Evolutionary conservation across 2,888 invertebrate genomes (phyloP).

Genomic region (Sicus ferrugineus): DNA sequence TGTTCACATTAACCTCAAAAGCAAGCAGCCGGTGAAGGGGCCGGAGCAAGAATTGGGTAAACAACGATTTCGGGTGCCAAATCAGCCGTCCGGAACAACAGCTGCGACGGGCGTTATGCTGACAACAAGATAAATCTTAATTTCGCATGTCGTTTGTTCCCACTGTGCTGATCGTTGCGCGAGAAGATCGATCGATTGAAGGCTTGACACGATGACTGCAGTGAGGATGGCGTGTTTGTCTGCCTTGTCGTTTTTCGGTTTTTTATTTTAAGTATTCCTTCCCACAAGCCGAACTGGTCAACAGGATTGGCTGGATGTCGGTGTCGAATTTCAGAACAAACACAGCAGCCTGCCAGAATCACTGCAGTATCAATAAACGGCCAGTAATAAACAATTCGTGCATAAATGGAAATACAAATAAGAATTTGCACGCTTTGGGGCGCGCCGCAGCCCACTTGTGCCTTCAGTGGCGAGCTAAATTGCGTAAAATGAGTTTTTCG

Average conservation of each 20-base stretch:
- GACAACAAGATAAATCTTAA: background rate
- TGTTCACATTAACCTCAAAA: background rate
- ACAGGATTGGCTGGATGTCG: too few species aligned
- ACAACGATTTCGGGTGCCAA: constrained; percentile 2
- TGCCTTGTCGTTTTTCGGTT: too few species aligned
- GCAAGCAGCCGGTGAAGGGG: background rate
- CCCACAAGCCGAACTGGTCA: too few species aligned
- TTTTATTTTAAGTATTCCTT: too few species aligned
- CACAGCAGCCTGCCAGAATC: constrained; percentile 15
- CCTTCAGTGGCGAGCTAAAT: too few species aligned
- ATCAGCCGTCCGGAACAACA: background rate
- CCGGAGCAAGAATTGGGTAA: background rate
- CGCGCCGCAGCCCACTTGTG: constrained; percentile 9
- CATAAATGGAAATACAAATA: background rate
- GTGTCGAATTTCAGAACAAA: constrained; percentile 9
- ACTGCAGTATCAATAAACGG: background rate
- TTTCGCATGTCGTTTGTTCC: background rate
- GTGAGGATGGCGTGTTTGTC: too few species aligned
- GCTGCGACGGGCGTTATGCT: background rate
- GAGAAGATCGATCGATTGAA: too few species aligned
- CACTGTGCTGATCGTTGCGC: background rate
- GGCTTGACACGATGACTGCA: too few species aligned
- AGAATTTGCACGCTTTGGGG: background rate
- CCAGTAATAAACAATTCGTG: background rate
- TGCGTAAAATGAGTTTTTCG: too few species aligned